phyloP scores from a whole-genome alignment of 2,113 vertebrate species.

The Rallus limicola region DNA sequence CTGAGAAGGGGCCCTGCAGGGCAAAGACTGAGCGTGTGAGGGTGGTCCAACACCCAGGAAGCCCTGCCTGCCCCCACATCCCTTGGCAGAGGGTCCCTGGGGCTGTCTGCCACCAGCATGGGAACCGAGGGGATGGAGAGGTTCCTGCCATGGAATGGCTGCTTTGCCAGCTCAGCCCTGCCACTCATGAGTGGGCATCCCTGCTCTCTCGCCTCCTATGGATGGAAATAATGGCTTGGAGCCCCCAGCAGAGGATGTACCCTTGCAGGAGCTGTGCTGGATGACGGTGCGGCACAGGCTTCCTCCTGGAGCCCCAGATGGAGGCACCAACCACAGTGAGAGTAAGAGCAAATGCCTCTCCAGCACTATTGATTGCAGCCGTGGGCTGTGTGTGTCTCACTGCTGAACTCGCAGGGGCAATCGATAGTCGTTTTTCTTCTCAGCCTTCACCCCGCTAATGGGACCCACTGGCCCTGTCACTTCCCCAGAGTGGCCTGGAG shows the following conservation, averaged over 20 bases:
- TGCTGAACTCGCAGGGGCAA: not conserved
- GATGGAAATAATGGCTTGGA: rapidly evolving
- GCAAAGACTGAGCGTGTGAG: not conserved
- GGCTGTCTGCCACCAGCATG: not conserved
- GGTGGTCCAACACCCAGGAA: not conserved
- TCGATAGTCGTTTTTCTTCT: constrained; percentile 37
- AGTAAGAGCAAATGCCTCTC: not conserved
- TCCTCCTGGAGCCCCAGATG: not conserved
- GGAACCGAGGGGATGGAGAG: not conserved
- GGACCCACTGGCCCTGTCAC: not conserved
- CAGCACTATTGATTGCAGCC: not conserved
- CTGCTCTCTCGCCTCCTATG: rapidly evolving
- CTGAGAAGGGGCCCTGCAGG: not conserved
- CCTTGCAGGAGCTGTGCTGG: not conserved
- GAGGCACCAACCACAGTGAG: not conserved
- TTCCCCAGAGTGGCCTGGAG: not conserved
- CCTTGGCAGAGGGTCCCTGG: not conserved
- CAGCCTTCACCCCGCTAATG: not conserved
- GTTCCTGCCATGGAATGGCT: rapidly evolving
- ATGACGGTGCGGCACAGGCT: not conserved
- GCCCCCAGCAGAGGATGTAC: not conserved
- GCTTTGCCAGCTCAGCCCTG: not conserved
- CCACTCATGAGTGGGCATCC: rapidly evolving
- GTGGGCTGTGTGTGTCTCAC: not conserved
- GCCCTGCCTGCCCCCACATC: not conserved